phyloP scores from a whole-genome alignment of 2,113 vertebrate species.

The Quiscalus mexicanus region DNA sequence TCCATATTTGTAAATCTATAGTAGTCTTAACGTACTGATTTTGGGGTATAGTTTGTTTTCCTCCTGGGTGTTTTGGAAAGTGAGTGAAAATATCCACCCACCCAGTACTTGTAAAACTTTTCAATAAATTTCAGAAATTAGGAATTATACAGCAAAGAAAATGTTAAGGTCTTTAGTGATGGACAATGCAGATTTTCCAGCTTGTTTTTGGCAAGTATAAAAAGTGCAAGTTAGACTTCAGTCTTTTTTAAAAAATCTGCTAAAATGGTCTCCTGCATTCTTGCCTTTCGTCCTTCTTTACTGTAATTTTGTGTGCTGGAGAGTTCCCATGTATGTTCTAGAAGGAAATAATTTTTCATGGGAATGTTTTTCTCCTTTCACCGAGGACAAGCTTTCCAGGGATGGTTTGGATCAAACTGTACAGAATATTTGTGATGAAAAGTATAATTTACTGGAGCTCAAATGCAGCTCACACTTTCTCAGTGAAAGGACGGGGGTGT shows the following conservation, averaged over 20 bases:
- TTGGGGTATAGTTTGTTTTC: background rate
- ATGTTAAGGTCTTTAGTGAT: background rate
- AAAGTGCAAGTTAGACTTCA: background rate
- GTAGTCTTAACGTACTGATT: background rate
- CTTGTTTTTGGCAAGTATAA: background rate
- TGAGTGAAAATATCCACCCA: background rate
- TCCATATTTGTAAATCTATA: background rate
- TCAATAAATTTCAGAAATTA: background rate
- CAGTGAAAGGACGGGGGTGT: background rate
- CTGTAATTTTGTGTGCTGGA: background rate
- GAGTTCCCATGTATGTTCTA: constrained; percentile 23
- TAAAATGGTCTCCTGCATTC: background rate
- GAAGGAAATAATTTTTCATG: constrained; percentile 49
- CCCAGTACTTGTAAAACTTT: background rate
- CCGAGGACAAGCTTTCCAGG: background rate
- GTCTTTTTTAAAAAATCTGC: background rate
- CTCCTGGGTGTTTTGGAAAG: background rate
- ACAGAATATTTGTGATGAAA: constrained; percentile 39
- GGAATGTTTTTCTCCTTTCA: constrained; percentile 34
- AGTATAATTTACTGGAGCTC: background rate
- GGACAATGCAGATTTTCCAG: background rate
- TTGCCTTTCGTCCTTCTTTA: background rate
- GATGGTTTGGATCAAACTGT: constrained; percentile 16
- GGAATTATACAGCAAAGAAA: background rate
- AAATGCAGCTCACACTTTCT: background rate